Base-by-base conservation (phyloP, 1,140 invertebrate species). In the Drosophila neocordata region DNA sequence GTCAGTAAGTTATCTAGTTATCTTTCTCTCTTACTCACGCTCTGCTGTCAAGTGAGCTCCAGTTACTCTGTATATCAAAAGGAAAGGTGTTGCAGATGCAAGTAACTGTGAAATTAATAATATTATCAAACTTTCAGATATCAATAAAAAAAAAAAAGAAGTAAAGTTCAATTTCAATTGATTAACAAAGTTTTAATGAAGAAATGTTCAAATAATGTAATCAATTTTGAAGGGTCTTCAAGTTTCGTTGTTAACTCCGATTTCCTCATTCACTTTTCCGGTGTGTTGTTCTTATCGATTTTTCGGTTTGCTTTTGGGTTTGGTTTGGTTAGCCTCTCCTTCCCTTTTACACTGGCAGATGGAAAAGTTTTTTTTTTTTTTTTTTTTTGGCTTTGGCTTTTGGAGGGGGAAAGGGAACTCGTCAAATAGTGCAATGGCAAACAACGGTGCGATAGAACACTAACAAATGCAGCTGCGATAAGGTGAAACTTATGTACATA, bases 371-470 rank as follows among this genome's bases (percentile, higher is more conserved):
- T 73, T 73, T 67, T 73, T 53, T 60, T 66, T 73, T 73, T 74
- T 73, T 53, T 53, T 38, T 73, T 74, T 57, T 57, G 41, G 38
- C 60, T 67, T 67, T 34, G 56, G 51, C 38, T 59, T 22, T 59
- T 71, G 56, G 56, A 51, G 9, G 34, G 65, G 35, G 66, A 58
- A 57, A 62, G 60, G 65, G 70, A 59, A 59, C 51, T 74, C 87
- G 82, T 88, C 82, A 87, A 85, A 87, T 78, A 85, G 82, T 85
- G 78, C 82, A 62, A 81, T 71, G 69, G 73, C 77, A 66, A 76
- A 77, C 69, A 67, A 73, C 77, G 69, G 73, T 84, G 74, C 82
- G 81, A 87, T 84, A 84, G 77, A 82, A 87, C 82, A 87, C 60
- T 75, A 70, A 78, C 77, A 84, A 85, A 69, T 84, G 81, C 81